A percentile compares a stretch with the other conserved stretches of the same genome.
phyloP scores from a whole-genome alignment of 2,113 vertebrate species.

The Urocitellus parryii region DNA sequence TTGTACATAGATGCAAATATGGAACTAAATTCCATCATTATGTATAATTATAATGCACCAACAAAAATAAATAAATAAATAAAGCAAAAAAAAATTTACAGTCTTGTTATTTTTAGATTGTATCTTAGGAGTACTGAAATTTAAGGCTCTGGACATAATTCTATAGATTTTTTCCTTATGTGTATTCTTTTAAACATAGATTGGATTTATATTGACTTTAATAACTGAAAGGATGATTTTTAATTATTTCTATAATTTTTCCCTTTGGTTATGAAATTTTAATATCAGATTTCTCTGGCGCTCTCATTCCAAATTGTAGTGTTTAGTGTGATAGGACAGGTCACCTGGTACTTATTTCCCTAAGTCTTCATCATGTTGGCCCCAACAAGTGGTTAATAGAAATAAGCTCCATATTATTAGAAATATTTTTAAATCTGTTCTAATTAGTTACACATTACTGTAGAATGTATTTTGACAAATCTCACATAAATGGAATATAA shows the following conservation, averaged over 20 bases:
- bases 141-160: not conserved
- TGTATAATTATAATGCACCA: no score
- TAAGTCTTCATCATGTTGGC: not conserved
- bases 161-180: not conserved
- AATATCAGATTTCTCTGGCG: not conserved
- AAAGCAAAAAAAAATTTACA: not conserved
- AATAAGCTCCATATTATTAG: not conserved
- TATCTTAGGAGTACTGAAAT: not conserved
- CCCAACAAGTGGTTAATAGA: not conserved
- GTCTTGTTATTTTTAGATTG: not conserved
- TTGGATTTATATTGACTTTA: not conserved
- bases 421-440: not conserved
- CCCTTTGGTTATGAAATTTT: slow-evolving; percentile 10
- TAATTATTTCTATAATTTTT: slow-evolving; percentile 37
- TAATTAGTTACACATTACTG: no score
- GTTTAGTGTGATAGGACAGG: not conserved
- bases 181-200: not conserved
- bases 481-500: no score
- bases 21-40: no score
- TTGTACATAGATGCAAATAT: no score
- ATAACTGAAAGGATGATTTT: slow-evolving; percentile 5
- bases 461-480: no score
- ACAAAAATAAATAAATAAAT: no score
- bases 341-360: not conserved
- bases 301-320: not conserved